phyloP scores from a whole-genome alignment of 1,140 invertebrate genomes.

The Trypoxylus dichotomus region DNA sequence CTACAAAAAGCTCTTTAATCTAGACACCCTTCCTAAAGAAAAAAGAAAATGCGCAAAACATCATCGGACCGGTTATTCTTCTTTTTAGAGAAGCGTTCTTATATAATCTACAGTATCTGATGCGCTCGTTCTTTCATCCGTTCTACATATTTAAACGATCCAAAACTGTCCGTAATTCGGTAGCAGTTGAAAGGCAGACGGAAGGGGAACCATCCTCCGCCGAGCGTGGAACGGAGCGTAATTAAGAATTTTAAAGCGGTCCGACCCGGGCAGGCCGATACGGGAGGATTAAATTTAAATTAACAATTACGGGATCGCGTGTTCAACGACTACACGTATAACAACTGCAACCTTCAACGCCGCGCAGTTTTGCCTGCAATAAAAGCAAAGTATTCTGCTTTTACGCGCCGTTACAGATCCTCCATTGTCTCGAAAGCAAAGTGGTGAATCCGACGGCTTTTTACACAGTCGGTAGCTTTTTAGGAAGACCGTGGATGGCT shows the following conservation, averaged over 20 bases:
- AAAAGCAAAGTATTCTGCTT: too few species aligned
- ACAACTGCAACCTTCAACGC: background rate
- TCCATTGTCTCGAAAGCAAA: too few species aligned
- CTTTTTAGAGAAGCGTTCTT: background rate
- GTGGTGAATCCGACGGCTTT: too few species aligned
- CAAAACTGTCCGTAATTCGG: background rate
- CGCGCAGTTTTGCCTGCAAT: too few species aligned
- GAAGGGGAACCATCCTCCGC: background rate
- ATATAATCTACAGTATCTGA: background rate
- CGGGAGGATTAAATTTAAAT: background rate
- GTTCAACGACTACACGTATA: background rate
- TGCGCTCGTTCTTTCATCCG: background rate
- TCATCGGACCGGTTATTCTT: too few species aligned
- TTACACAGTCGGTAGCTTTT: too few species aligned
- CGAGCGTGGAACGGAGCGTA: background rate
- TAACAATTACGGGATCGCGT: background rate
- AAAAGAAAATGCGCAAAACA: too few species aligned
- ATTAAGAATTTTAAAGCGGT: background rate
- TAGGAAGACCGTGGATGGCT: too few species aligned
- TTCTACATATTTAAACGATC: background rate
- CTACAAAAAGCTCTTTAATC: too few species aligned
- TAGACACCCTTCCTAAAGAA: too few species aligned
- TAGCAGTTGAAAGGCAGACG: background rate
- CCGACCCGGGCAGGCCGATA: background rate
- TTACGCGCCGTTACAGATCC: too few species aligned